Evolutionary conservation across 2,888 invertebrate genomes (phyloP), one percentile per base, ranked within the genome.

Genomic region (Halictus ligatus): DNA sequence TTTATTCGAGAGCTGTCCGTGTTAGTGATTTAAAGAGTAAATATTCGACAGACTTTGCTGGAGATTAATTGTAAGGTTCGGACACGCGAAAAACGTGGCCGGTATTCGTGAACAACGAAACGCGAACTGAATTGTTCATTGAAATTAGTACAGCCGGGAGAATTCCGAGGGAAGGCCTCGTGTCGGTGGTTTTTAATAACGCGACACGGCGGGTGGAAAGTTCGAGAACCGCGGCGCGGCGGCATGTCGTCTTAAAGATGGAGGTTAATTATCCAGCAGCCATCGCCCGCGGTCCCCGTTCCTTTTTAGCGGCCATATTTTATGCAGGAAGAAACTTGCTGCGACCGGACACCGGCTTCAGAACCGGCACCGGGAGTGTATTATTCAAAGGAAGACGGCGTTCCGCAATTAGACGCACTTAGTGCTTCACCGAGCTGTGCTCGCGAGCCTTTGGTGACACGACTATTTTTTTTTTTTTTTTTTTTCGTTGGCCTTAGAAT

Each of bases 321-420:
- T 74, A 67, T 64, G 43, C 60, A n/a, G 43, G 74, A 48, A 64
- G 73, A 73, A 78, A 71, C 60, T 71, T 77, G 60, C 71, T 18
- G 43, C 46, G 75, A 58, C 71, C 71, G 69, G 50, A 67, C 67
- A 60, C 60, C 29, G 35, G 15, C 73, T 35, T 40, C 79, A 29
- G 29, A 25, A 40, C 43, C 50, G 64, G 48, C 46, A 67, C 48
- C 3, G 50, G 25, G 54, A 54, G 67, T 87, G 77, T 69, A 87
- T 87, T 87, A 86, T 86, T 86, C 83, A 86, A 73, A 48, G 69
- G 67, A 72, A 76, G 80, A 78, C 60, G 73, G 83, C 80, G 82
- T 78, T 83, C 48, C 77, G 77, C 77, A 77, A 77, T 86, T 81
- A 48, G 74, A 64, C 69, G 75, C 73, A 83, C 83, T 86, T 86